Evolutionary conservation across 2,797 vertebrate species (phyloP), one percentile per base, ranked within the genome.

Genomic region (Peromyscus aztecus): DNA sequence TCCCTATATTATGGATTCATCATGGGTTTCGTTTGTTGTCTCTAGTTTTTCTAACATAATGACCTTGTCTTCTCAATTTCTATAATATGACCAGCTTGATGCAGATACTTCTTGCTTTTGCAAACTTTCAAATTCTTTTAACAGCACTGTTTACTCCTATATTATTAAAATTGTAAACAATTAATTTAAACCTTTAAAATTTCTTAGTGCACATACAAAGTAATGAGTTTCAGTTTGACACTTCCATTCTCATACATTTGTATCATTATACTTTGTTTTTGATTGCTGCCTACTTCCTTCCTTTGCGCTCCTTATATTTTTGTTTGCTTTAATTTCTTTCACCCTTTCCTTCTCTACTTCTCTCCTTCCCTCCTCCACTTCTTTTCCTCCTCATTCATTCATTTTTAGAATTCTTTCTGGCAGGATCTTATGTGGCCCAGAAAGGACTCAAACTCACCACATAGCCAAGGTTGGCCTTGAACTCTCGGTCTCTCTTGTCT

Each of bases 121-220:
- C 24, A 91, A 89, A 14, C 14, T 43, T 93, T 37, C 52, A 57
- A 49, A 73, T 90, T 84, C 49, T 92, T 94, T 78, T 37, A 63
- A 23, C 21, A 87, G 40, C 59, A n/a, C 6, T 75, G 0, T 85
- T 88, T 90, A 92, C 4, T 80, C 4, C 46, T 69, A 21, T 40
- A n/a, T 91, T 29, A 14, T 93, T 91, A 52, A 95, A 65, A 55
- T 65, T 93, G 0, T 46, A 67, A 93, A 52, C 65, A 17, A 6
- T 85, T 77, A 17, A 69, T 80, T 81, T 59, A 59, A 81, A 37
- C 2, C 31, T 9, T 90, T 34, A 29, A 80, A 67, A 13, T 65
- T 86, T 59, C 49, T 67, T 67, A 85, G 29, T 49, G 31, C 10
- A 40, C 14, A 82, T 52, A 21, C 31, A 34, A 43, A 84, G 21